Evolutionary conservation across 2,113 vertebrate species (phyloP), one percentile per base, ranked within the genome.

Genomic region (Hoplias malabaricus): DNA sequence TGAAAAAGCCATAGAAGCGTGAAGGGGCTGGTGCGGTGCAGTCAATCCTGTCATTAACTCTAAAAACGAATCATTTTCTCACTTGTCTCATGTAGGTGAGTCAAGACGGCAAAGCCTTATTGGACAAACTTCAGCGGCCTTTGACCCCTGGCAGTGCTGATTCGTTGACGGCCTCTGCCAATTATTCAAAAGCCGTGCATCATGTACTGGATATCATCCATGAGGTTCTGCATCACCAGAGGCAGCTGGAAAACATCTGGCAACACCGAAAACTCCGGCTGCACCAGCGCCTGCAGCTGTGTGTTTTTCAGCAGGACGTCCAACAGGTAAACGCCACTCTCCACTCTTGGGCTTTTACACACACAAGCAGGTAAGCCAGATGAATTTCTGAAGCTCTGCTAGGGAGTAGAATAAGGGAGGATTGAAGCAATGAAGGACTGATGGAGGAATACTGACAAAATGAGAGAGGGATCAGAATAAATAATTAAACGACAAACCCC

Each of bases 231-330:
- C 98, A 99, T 84, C 98, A 99, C 87, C 98, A 99, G 87, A 92
- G 98, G 72, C 97, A 99, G 84, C 92, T 99, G 59, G 97, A 99
- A 74, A 99, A 98, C 88, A 99, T 99, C 86, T 99, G 97, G 97
- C 98, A 99, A 82, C 98, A 99, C 84, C 96, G 98, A 23, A 99
- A 99, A 84, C 96, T 99, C 53, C 95, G 98, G n/a, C 92, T 99
- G 27, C 98, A 99, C 86, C 97, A 99, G 83, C 89, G 98, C 5
- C 92, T 99, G 83, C 98, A 99, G 88, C 94, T 99, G 0, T 99
- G 98, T 0, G 98, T 99, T 40, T 99, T 99, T 89, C 98, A 99
- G 53, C 98, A 99, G 86, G 98, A 99, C 0, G 98, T 99, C 59
- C 97, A 98, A 72, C 97, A 99, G 95, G 97, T 99, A 75, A 38